These are phyloP conservation scores for Eupithecia pulchellata DNA, from an alignment of 2,888 invertebrate species.

Conservation along the genomic window DNA sequence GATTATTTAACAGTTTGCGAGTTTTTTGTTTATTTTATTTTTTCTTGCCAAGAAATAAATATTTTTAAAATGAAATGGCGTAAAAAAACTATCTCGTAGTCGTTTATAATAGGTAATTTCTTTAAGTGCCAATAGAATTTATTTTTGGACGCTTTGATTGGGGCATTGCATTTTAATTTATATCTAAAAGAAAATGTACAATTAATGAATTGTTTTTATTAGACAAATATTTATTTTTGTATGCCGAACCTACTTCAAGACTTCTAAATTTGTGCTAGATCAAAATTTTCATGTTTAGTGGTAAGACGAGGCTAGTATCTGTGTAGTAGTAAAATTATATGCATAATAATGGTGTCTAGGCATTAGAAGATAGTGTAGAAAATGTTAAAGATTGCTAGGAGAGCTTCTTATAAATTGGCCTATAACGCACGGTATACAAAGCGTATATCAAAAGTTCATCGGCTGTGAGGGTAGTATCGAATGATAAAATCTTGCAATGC, in stretches of 20 bases:
- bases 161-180: constrained; percentile 64
- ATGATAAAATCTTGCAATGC: constrained; percentile 53
- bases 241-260: not conserved
- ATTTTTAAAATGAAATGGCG: constrained; percentile 3
- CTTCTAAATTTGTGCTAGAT: not conserved
- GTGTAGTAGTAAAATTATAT: constrained; percentile 2
- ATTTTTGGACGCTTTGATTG: constrained; percentile 52
- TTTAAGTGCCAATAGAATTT: constrained; percentile 65
- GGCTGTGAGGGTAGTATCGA: constrained; percentile 62
- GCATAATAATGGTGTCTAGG: constrained; percentile 16
- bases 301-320: constrained; percentile 9
- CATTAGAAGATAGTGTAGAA: constrained; percentile 5
- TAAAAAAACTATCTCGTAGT: not conserved
- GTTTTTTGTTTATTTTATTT: constrained; percentile 9
- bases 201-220: not conserved
- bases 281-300: not conserved
- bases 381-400: constrained; percentile 13
- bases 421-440: constrained; percentile 51
- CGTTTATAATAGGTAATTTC: constrained; percentile 17
- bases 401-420: constrained; percentile 46
- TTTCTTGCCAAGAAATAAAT: not conserved
- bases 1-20: constrained; percentile 29
- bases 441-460: constrained; percentile 56
- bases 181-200: constrained; percentile 15
- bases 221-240: constrained; percentile 5